A percentile compares a stretch with the other conserved stretches of the same genome.
These are phyloP conservation scores for Cerceris rybyensis DNA, from an alignment of 2,888 invertebrate species.

Conservation along the genomic window DNA sequence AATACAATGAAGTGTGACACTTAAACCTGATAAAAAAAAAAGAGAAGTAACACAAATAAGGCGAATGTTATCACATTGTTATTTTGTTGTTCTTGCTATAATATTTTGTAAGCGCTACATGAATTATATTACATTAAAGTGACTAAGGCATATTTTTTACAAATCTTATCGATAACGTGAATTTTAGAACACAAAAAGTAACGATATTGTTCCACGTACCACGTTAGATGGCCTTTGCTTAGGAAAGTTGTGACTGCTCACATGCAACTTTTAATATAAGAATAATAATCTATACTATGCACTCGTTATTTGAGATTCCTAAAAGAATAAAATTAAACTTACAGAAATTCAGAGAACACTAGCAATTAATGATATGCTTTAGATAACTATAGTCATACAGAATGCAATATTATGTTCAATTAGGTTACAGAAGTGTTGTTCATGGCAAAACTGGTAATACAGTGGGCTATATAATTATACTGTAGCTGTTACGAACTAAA, in stretches of 20 bases:
- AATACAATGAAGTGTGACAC: slow-evolving; percentile 25
- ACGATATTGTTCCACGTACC: slow-evolving; percentile 54
- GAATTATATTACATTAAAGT: slow-evolving; percentile 60
- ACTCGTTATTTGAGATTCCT: slow-evolving; percentile 19
- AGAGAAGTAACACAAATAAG: slow-evolving; percentile 18
- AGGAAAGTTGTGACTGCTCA: slow-evolving; percentile 47
- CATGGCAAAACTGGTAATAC: slow-evolving; percentile 31
- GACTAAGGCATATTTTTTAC: slow-evolving; percentile 71
- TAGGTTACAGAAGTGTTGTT: slow-evolving; percentile 36
- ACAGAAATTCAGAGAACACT: slow-evolving; percentile 1
- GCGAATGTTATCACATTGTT: slow-evolving; percentile 61
- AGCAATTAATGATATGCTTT: slow-evolving; percentile 34
- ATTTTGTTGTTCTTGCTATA: slow-evolving; percentile 71
- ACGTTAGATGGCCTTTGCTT: slow-evolving; percentile 65
- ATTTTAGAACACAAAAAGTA: slow-evolving; percentile 52
- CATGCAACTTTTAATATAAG: slow-evolving; percentile 30
- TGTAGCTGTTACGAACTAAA: slow-evolving; percentile 51
- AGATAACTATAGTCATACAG: slow-evolving; percentile 27
- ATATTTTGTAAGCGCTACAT: slow-evolving; percentile 69
- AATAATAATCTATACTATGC: slow-evolving; percentile 17
- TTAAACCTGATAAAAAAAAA: slow-evolving; percentile 21
- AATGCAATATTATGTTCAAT: slow-evolving; percentile 23
- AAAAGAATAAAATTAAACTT: neutral
- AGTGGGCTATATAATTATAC: slow-evolving; percentile 47
- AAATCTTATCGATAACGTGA: slow-evolving; percentile 58